These are phyloP conservation scores for Aplocera efformata DNA, from an alignment of 2,888 invertebrate species.

Conservation along the genomic window DNA sequence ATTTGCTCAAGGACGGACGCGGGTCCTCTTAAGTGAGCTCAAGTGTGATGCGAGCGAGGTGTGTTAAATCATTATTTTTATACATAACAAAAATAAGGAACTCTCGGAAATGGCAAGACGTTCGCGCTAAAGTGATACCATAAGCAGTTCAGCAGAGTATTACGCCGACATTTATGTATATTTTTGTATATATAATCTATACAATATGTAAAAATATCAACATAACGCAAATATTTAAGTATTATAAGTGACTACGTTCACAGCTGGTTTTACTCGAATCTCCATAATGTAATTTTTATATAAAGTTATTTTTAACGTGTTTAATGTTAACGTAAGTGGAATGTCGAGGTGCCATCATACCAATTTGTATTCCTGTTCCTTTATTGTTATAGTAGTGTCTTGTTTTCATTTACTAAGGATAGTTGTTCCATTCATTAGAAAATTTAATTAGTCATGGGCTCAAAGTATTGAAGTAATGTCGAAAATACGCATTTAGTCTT, in stretches of 20 bases:
- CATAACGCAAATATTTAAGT: conserved; percentile 40
- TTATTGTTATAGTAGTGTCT: conserved; percentile 41
- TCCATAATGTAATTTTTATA: conserved; percentile 74
- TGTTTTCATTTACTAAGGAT: conserved; percentile 39
- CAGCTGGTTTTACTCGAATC: conserved; percentile 71
- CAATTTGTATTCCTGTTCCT: conserved; percentile 63
- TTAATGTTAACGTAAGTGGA: conserved; percentile 66
- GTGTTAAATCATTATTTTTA: conserved; percentile 62
- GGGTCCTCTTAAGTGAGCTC: conserved; percentile 34
- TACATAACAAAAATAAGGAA: conserved; percentile 42
- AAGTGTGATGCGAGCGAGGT: conserved; percentile 40
- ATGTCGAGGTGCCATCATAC: conserved; percentile 77
- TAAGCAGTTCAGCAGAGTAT: conserved; percentile 40
- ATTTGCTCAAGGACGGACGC: conserved; percentile 32
- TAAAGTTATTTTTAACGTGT: conserved; percentile 67
- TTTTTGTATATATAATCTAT: conserved; percentile 74
- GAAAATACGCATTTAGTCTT: conserved; percentile 67
- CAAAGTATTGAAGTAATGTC: conserved; percentile 46
- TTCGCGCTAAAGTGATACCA: conserved; percentile 44
- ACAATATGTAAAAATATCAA: conserved; percentile 70
- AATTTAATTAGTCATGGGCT: conserved; percentile 46
- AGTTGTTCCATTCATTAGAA: conserved; percentile 33
- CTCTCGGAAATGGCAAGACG: conserved; percentile 34
- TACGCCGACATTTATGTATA: conserved; percentile 71
- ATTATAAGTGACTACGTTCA: conserved; percentile 51